Evolutionary conservation across 2,797 vertebrate species (phyloP).

Genomic region (Anas flavirostris): DNA sequence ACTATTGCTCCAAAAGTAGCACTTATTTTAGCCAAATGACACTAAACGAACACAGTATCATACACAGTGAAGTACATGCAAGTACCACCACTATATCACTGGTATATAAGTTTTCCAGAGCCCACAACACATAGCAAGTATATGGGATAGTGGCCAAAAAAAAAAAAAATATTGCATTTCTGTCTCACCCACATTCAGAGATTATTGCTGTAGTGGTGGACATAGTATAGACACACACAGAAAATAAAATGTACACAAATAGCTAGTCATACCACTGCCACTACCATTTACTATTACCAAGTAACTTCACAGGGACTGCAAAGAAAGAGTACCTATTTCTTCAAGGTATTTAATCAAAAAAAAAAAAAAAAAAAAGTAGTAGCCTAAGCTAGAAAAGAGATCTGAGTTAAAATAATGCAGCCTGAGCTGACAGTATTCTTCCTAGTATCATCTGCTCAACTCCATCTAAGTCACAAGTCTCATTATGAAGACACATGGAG

Average conservation of each 20-base stretch:
- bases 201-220: background rate
- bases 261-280: background rate
- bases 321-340: background rate
- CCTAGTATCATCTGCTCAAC: background rate
- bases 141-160: rapidly evolving
- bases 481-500: background rate
- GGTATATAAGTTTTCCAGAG: background rate
- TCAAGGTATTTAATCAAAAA: background rate
- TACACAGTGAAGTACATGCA: background rate
- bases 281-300: background rate
- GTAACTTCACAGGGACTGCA: background rate
- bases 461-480: no score
- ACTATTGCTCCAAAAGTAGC: background rate
- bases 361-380: background rate
- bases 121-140: background rate
- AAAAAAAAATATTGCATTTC: background rate
- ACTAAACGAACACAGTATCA: background rate
- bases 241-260: background rate
- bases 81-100: background rate
- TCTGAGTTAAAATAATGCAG: background rate
- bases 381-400: background rate
- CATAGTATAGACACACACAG: background rate
- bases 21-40: background rate
- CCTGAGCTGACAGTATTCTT: background rate
- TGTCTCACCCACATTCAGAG: background rate